These are phyloP conservation scores for Pterocles orientalis DNA, from an alignment of 2,113 vertebrate genomes.

Conservation along the genomic window DNA sequence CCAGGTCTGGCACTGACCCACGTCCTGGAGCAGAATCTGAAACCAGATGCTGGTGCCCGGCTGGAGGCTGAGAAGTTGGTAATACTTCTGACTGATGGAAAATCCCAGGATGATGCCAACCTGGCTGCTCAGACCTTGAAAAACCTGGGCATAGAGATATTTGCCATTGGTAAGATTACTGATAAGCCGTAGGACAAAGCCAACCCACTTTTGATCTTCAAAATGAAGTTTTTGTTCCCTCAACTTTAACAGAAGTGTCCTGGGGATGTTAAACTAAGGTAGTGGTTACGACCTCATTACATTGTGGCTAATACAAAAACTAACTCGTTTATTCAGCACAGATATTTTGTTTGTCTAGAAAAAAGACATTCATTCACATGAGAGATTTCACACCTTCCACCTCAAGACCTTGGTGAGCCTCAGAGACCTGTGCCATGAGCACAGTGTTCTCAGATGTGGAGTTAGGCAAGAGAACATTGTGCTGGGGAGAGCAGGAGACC, in stretches of 20 bases:
- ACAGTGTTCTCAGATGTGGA: neutral
- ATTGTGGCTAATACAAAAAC: neutral
- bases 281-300: neutral
- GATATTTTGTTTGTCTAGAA: neutral
- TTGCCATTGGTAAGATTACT: conserved; percentile 86
- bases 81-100: conserved; percentile 90
- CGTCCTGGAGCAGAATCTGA: conserved; percentile 86
- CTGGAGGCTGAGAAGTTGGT: conserved; percentile 76
- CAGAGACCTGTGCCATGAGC: neutral
- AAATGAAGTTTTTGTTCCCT: neutral
- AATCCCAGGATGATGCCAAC: conserved; percentile 91
- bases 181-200: neutral
- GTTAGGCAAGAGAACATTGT: neutral
- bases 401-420: neutral
- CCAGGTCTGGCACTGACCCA: conserved; percentile 92
- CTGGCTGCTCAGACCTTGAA: conserved; percentile 81
- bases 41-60: conserved; percentile 77
- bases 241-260: neutral
- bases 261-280: neutral
- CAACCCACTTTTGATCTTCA: neutral
- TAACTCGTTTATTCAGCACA: neutral
- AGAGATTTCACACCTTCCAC: neutral
- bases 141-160: conserved; percentile 85
- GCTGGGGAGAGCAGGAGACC: neutral
- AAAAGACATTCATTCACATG: neutral